Percentiles rank a stretch among this genome's conserved stretches.
Evolutionary conservation across 2,113 vertebrate genomes (phyloP).

Genomic region (Percopsis transmontana): DNA sequence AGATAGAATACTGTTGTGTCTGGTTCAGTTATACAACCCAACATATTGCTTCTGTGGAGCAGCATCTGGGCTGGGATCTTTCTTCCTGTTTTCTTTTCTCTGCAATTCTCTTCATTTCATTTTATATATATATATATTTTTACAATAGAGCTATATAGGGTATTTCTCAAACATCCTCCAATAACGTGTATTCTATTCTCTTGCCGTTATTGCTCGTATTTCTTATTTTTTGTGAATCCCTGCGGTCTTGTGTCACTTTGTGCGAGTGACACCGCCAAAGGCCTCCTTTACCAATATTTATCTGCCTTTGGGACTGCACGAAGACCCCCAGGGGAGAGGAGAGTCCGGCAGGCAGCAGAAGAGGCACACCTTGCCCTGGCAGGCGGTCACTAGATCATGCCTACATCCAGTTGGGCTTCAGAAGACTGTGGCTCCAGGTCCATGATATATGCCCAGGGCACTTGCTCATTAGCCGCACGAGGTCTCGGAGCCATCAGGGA

Average conservation of each 20-base stretch:
- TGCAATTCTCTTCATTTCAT: neutral
- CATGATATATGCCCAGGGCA: neutral
- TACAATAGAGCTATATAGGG: neutral
- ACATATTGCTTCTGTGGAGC: slow-evolving; percentile 53
- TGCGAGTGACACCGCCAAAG: slow-evolving; percentile 37
- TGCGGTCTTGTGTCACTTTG: slow-evolving; percentile 21
- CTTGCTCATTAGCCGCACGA: slow-evolving; percentile 29
- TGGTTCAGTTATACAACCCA: slow-evolving; percentile 65
- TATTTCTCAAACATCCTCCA: neutral
- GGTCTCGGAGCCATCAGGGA: slow-evolving; percentile 29
- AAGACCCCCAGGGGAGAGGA: slow-evolving; percentile 35
- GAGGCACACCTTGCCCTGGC: slow-evolving; percentile 42
- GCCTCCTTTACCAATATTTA: slow-evolving; percentile 61
- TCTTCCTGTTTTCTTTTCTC: slow-evolving; percentile 43
- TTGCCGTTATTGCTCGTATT: neutral
- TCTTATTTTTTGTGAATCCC: slow-evolving; percentile 38
- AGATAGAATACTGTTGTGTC: slow-evolving; percentile 58
- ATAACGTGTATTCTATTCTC: slow-evolving; percentile 2
- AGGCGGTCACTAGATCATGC: slow-evolving; percentile 51
- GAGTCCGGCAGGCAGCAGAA: slow-evolving; percentile 19
- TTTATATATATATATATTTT: neutral
- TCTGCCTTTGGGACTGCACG: slow-evolving; percentile 48
- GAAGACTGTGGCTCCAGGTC: neutral
- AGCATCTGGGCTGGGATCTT: slow-evolving; percentile 39
- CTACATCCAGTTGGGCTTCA: slow-evolving; percentile 19